phyloP scores from a whole-genome alignment of 1,140 invertebrate species.

The Papilio machaon region DNA sequence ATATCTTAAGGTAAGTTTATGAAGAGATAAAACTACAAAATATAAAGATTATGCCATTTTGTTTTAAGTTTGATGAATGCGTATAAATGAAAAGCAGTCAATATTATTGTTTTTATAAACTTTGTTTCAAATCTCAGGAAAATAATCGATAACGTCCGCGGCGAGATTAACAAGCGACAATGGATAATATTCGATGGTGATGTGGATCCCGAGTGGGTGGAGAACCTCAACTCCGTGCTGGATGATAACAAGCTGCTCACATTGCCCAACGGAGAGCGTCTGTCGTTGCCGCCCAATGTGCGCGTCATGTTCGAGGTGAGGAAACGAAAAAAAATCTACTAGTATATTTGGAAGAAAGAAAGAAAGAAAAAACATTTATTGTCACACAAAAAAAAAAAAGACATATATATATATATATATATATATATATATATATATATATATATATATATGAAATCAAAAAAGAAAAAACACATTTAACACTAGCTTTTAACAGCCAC shows the following conservation, averaged over 20 bases:
- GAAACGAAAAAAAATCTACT: neutral
- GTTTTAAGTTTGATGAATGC: too few relatives aligned
- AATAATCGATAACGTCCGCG: slow-evolving; percentile 99
- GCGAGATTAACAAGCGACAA: slow-evolving; percentile 99
- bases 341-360: too few relatives aligned
- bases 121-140: slow-evolving; percentile 83
- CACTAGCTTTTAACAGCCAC: too few relatives aligned
- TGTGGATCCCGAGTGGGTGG: slow-evolving; percentile 99
- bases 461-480: too few relatives aligned
- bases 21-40: neutral
- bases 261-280: slow-evolving; percentile 98
- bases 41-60: neutral
- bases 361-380: too few relatives aligned
- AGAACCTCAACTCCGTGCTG: slow-evolving; percentile 98
- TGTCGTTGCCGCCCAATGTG: slow-evolving; percentile 99
- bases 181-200: slow-evolving; percentile 99
- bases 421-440: too few relatives aligned
- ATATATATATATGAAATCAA: too few relatives aligned
- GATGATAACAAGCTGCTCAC: slow-evolving; percentile 99
- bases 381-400: too few relatives aligned
- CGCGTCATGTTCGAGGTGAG: slow-evolving; percentile 98
- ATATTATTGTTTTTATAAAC: neutral
- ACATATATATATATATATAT: too few relatives aligned
- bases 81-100: neutral
- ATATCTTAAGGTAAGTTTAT: slow-evolving; percentile 91